Base-by-base conservation (phyloP, 2,113 vertebrate species). In the Eulemur macaco region DNA sequence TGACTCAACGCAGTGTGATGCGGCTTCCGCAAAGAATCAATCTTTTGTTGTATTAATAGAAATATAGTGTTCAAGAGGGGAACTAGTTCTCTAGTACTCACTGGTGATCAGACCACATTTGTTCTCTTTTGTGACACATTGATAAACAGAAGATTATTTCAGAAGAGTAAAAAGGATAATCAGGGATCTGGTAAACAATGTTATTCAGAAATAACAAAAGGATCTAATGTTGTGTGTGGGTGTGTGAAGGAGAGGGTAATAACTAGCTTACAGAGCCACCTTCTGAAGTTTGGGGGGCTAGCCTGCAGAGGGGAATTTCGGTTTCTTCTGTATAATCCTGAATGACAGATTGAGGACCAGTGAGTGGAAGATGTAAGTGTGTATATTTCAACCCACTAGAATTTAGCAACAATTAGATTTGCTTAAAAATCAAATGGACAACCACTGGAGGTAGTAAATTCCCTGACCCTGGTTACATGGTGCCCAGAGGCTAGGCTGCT, bases 11-110 rank as follows among this genome's bases (percentile, higher is more conserved):
- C 86, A 39, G 23, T 84, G 45, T 94, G 95, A 95, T 86, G 50
- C 42, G 20, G 68, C 93, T 85, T 77, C 47, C 2, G 42, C 77
- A 84, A 47, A 94, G 85, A 78, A 83, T 69, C 74, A 88, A 81
- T 95, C 89, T 95, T 92, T 63, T 89, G 50, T 81, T 85, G 71
- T 86, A 76, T 95, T 96, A 95, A 95, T 82, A 97, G 96, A 94
- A 94, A 71, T 86, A 63, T 0, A 81, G 58, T 31, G 37, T 90
- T 77, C 58, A 58, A 71, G 37, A 83, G 42, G 50, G 25, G 39
- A 78, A 68, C 78, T 66, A 15, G 37, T 83, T 95, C 45, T 86
- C 93, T 71, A 66, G 83, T 66, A 56, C 37, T 89, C 78, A 29
- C 37, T 47, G 50, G 91, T 83, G 73, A 86, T 71, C 86, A 91